Percentiles rank a stretch among this genome's conserved stretches.
phyloP scores from a whole-genome alignment of 1,140 invertebrate genomes.

The Cydia fagiglandana region DNA sequence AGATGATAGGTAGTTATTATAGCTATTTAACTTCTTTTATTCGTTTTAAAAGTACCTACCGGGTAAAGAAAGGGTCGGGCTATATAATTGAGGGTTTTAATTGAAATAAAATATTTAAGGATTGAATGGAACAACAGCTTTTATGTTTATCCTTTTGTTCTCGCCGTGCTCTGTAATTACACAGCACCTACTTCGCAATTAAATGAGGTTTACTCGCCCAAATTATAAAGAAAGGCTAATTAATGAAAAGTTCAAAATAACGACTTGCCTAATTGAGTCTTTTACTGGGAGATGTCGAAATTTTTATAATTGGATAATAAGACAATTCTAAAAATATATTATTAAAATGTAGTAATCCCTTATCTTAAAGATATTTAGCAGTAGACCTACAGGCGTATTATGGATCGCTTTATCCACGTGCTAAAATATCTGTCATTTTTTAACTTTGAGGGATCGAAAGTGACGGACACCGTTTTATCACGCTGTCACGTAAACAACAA shows the following conservation, averaged over 20 bases:
- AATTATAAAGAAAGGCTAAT: constrained; percentile 26
- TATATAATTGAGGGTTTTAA: constrained; percentile 15
- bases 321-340: too few relatives aligned
- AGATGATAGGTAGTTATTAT: neutral
- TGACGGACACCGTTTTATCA: too few relatives aligned
- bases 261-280: neutral
- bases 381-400: too few relatives aligned
- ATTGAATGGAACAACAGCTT: constrained; percentile 28
- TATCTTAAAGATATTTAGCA: too few relatives aligned
- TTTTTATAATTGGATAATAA: neutral
- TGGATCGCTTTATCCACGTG: too few relatives aligned
- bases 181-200: constrained; percentile 21
- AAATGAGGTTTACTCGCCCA: constrained; percentile 18
- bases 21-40: neutral
- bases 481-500: too few relatives aligned
- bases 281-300: neutral
- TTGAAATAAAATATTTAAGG: constrained; percentile 28
- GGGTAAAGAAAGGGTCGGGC: neutral
- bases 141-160: constrained; percentile 31
- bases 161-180: constrained; percentile 24
- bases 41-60: neutral
- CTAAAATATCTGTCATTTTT: too few relatives aligned
- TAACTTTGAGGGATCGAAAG: too few relatives aligned
- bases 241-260: constrained; percentile 30
- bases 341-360: too few relatives aligned